Evolutionary conservation across 2,113 vertebrate species (phyloP).

Genomic region (Pao palembangensis): DNA sequence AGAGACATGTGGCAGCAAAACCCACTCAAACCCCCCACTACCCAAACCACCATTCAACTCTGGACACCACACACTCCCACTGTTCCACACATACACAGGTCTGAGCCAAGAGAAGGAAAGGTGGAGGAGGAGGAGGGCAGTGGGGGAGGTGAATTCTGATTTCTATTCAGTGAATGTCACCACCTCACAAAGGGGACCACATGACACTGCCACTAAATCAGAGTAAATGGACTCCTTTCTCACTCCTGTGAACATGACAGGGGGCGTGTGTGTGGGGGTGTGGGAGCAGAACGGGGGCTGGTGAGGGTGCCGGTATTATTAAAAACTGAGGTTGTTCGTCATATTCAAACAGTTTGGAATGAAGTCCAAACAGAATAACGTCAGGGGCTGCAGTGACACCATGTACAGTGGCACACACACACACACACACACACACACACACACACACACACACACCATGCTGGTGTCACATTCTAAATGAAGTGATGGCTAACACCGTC

Average conservation of each 20-base stretch:
- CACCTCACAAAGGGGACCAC: conserved; percentile 68
- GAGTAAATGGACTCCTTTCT: conserved; percentile 79
- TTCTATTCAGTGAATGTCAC: conserved; percentile 76
- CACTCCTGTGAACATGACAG: conserved; percentile 70
- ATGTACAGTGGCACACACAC: conserved; percentile 33
- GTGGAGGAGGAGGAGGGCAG: conserved; percentile 47
- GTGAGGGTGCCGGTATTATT: conserved; percentile 35
- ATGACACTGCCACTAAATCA: conserved; percentile 77
- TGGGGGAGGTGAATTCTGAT: conserved; percentile 59
- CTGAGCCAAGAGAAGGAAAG: conserved; percentile 44
- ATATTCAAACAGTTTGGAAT: conserved; percentile 17
- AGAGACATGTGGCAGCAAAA: conserved; percentile 65
- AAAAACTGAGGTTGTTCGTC: conserved; percentile 23
- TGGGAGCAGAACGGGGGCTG: conserved; percentile 38
- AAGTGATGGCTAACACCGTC: conserved; percentile 20
- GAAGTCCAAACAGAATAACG: conserved; percentile 3
- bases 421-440: conserved; percentile 35
- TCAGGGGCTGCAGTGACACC: conserved; percentile 12
- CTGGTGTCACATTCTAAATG: conserved; percentile 9
- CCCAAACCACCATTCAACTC: conserved; percentile 11
- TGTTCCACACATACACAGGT: conserved; percentile 19
- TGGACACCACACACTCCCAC: conserved; percentile 43
- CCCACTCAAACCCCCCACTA: conserved; percentile 34
- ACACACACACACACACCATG: conserved; percentile 41
- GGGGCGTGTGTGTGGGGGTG: conserved; percentile 63